A percentile compares a stretch with the other conserved stretches of the same genome.
phyloP scores from a whole-genome alignment of 2,888 invertebrate species.

The Gymnocheta viridis region DNA sequence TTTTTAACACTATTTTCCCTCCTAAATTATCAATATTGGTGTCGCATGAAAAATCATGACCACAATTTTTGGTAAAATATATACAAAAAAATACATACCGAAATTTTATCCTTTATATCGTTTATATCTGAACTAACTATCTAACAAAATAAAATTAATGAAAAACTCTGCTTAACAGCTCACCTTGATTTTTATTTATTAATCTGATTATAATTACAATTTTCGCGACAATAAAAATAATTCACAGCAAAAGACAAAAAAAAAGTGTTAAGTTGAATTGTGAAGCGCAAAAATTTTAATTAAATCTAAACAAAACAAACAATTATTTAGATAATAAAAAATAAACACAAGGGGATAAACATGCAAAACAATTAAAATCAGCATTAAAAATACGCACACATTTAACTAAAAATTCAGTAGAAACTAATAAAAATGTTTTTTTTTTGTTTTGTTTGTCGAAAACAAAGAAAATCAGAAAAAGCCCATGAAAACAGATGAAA shows the following conservation, averaged over 20 bases:
- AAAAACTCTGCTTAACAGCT: too few relatives aligned
- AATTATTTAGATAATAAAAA: slow-evolving; percentile 5
- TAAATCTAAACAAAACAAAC: slow-evolving; percentile 25
- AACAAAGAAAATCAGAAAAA: background rate
- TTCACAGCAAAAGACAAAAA: background rate
- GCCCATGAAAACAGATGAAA: background rate
- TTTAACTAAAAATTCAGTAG: background rate
- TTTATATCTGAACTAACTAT: too few relatives aligned
- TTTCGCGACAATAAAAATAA: background rate
- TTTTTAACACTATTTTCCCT: too few relatives aligned
- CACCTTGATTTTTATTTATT: background rate
- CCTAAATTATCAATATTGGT: too few relatives aligned
- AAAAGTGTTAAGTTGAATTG: slow-evolving; percentile 8
- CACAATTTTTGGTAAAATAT: too few relatives aligned
- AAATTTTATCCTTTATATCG: too few relatives aligned
- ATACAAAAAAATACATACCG: too few relatives aligned
- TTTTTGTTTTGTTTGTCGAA: background rate
- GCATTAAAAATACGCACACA: slow-evolving; percentile 12
- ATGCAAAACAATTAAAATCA: slow-evolving; percentile 21
- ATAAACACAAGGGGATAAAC: slow-evolving; percentile 14
- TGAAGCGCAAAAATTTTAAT: slow-evolving; percentile 6
- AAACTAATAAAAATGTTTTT: slow-evolving; percentile 8
- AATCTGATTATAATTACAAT: background rate
- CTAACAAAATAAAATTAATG: too few relatives aligned
- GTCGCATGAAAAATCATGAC: too few relatives aligned